Conservation (phyloP, 2,888 invertebrate genomes). For the Drosophila pseudotalamancana region DNA sequence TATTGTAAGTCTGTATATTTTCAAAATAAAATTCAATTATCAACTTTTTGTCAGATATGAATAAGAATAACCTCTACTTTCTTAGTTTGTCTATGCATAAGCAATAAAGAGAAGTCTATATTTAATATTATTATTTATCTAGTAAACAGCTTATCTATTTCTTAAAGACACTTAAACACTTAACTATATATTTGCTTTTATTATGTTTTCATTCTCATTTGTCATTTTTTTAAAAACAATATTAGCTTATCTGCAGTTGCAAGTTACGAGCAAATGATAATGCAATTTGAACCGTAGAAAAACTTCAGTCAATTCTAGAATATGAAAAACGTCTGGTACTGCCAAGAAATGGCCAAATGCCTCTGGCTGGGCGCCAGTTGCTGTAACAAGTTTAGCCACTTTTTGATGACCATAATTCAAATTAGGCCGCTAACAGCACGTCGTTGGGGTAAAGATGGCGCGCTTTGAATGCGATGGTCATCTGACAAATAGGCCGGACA, state of each 20-base stretch:
- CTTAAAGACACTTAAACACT: too few species aligned
- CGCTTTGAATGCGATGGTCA: conserved; percentile 12
- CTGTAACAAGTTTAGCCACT: conserved; percentile 70
- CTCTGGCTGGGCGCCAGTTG: conserved; percentile 59
- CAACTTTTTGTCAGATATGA: too few species aligned
- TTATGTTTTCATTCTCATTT: too few species aligned
- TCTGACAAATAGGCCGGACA: conserved; percentile 65
- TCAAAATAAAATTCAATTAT: not conserved
- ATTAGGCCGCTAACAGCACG: conserved; percentile 51
- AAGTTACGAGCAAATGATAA: conserved; percentile 32
- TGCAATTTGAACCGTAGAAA: conserved; percentile 15
- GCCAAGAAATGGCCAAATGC: conserved; percentile 53
- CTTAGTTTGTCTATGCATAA: too few species aligned
- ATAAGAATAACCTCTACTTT: too few species aligned
- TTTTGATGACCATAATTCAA: conserved; percentile 76
- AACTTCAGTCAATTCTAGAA: not conserved
- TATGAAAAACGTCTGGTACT: conserved; percentile 28
- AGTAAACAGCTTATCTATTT: too few species aligned
- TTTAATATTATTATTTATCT: too few species aligned
- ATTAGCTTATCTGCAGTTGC: conserved; percentile 8
- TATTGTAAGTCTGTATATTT: not conserved
- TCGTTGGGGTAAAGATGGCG: not conserved
- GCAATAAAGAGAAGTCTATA: too few species aligned
- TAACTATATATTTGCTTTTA: too few species aligned
- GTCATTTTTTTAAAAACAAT: not conserved